Percentiles rank a stretch among this genome's conserved stretches.
phyloP scores from a whole-genome alignment of 2,888 invertebrate genomes.

The Megamerina dolium region DNA sequence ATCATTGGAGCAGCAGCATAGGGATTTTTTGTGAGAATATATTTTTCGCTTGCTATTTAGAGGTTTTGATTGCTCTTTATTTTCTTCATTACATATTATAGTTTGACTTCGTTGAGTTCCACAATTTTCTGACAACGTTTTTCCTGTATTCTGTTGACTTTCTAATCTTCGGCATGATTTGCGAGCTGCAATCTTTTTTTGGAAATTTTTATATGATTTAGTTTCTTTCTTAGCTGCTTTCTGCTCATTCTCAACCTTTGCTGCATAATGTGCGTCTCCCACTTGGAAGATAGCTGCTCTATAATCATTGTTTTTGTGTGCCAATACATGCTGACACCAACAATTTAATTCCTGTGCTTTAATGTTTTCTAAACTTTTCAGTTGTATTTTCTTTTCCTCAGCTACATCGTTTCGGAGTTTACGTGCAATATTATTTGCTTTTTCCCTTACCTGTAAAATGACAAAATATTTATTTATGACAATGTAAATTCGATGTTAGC shows the following conservation, averaged over 20 bases:
- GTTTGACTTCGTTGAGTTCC: too few relatives aligned
- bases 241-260: slow-evolving; percentile 30
- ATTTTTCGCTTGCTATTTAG: too few relatives aligned
- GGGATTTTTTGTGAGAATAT: too few relatives aligned
- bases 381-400: slow-evolving; percentile 51
- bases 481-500: too few relatives aligned
- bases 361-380: slow-evolving; percentile 51
- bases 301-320: slow-evolving; percentile 46
- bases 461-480: too few relatives aligned
- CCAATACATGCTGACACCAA: slow-evolving; percentile 48
- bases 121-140: too few relatives aligned
- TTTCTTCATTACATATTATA: too few relatives aligned
- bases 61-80: not conserved
- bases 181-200: not conserved
- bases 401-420: slow-evolving; percentile 52
- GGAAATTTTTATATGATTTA: not conserved
- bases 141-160: slow-evolving; percentile 16
- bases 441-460: slow-evolving; percentile 58
- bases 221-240: too few relatives aligned
- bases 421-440: slow-evolving; percentile 58
- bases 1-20: too few relatives aligned
- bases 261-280: slow-evolving; percentile 41
- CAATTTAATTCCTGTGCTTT: slow-evolving; percentile 52
- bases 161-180: slow-evolving; percentile 1
- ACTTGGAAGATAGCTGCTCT: slow-evolving; percentile 37